Evolutionary conservation across 37 sponge, comb jelly and placozoan species (phyloP).

Genomic region (Bolinopsis microptera): DNA sequence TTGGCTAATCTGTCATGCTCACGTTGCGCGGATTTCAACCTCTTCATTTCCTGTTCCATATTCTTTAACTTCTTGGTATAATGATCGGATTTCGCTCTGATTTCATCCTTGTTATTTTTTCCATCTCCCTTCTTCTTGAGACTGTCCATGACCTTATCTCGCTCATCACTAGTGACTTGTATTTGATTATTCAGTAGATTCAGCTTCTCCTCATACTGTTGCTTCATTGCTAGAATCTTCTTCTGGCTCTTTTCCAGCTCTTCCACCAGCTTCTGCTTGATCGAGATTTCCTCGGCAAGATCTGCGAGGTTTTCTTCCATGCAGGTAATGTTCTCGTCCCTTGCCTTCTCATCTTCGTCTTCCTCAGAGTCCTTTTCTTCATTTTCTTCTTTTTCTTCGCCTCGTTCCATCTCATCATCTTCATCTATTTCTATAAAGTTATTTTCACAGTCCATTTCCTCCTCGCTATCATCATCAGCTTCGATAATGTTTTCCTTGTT

Average conservation of each 20-base stretch:
- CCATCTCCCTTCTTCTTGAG: conserved; percentile 43
- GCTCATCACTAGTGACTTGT: conserved; percentile 56
- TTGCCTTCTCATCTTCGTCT: conserved; percentile 7
- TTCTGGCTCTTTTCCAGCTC: conserved; percentile 87
- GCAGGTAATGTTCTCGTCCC: conserved; percentile 6
- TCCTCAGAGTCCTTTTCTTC: conserved; percentile 57
- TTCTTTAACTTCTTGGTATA: conserved; percentile 42
- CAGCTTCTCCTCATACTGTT: conserved; percentile 95
- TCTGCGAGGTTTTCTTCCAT: conserved; percentile 67
- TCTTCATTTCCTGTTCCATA: conserved; percentile 63
- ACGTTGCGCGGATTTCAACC: neutral
- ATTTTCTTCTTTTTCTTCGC: neutral
- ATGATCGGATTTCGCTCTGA: conserved; percentile 25
- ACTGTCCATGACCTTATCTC: conserved; percentile 26
- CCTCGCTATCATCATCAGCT: conserved; percentile 66
- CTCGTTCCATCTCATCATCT: neutral
- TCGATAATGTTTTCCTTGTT: conserved; percentile 68
- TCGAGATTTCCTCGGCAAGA: conserved; percentile 80
- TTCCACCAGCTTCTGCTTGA: conserved; percentile 91
- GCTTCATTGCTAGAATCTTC: conserved; percentile 77
- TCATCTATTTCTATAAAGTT: conserved; percentile 22
- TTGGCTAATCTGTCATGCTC: neutral
- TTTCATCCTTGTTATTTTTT: conserved; percentile 55
- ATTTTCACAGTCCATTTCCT: conserved; percentile 53
- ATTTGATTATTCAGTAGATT: conserved; percentile 77